phyloP scores from a whole-genome alignment of 2,113 vertebrate species.

The Stegostoma tigrinum region DNA sequence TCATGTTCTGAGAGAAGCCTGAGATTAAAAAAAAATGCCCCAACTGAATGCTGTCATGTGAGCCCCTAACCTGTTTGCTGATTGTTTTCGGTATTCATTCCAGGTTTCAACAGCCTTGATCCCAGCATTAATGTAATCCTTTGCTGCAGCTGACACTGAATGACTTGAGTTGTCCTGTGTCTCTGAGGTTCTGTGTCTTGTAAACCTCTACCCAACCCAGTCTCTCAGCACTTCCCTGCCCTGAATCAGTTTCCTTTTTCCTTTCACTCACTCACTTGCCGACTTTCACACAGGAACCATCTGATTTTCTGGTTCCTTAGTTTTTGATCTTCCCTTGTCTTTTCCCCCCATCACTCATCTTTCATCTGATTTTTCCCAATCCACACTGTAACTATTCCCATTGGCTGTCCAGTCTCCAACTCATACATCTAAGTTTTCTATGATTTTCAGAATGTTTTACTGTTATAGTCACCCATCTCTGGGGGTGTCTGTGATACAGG shows the following conservation, averaged over 20 bases:
- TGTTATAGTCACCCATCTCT: not conserved
- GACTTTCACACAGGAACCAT: not conserved
- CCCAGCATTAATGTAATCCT: conserved; percentile 34
- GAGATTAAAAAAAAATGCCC: not conserved
- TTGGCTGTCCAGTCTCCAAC: not conserved
- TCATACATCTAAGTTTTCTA: not conserved
- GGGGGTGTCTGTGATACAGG: not conserved
- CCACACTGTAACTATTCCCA: not conserved
- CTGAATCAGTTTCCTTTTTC: not conserved
- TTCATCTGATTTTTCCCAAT: not conserved
- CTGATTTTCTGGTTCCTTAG: not conserved
- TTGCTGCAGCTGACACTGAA: conserved; percentile 1
- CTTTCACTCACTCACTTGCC: not conserved
- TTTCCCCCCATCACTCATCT: not conserved
- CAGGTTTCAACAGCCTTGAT: conserved; percentile 8
- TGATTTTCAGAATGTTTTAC: no score
- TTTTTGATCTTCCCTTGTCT: not conserved
- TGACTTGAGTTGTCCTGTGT: not conserved
- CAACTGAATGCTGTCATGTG: conserved; percentile 26
- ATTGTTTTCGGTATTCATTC: conserved; percentile 16
- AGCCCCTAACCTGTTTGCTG: not conserved
- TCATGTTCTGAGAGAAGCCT: not conserved
- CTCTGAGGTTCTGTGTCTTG: not conserved
- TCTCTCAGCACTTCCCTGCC: conserved; percentile 15
- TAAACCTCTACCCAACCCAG: not conserved